phyloP scores from a whole-genome alignment of 2,888 invertebrate species.

The Drosophila conformis region DNA sequence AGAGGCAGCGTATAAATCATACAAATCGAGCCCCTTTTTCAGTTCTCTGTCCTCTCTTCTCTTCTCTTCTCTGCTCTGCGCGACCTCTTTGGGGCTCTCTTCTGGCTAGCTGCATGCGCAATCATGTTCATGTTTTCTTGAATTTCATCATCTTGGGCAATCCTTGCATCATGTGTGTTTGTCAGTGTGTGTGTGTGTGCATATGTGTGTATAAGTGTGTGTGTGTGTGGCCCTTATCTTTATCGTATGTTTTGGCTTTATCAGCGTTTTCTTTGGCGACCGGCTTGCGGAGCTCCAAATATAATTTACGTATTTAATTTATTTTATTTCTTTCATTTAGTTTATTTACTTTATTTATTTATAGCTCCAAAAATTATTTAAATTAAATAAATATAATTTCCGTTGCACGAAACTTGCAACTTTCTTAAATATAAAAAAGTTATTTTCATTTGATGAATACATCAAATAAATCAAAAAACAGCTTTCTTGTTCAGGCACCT shows the following conservation, averaged over 20 bases:
- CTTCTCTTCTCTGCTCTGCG: slow-evolving; percentile 8
- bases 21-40: slow-evolving; percentile 74
- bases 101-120: slow-evolving; percentile 60
- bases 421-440: no score
- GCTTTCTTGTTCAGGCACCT: neutral
- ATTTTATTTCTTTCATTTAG: neutral
- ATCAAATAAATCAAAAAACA: no score
- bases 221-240: slow-evolving; percentile 18
- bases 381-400: no score
- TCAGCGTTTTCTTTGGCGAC: slow-evolving; percentile 15
- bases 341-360: neutral
- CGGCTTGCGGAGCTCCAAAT: neutral
- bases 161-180: slow-evolving; percentile 49
- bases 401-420: no score
- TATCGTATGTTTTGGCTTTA: slow-evolving; percentile 26
- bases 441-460: no score
- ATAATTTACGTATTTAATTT: neutral
- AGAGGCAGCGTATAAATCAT: slow-evolving; percentile 53
- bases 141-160: slow-evolving; percentile 72
- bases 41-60: slow-evolving; percentile 17
- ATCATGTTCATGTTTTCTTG: slow-evolving; percentile 58
- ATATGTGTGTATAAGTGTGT: no score
- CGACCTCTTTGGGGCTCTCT: slow-evolving; percentile 14
- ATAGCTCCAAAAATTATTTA: no score
- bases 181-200: neutral